phyloP scores from a whole-genome alignment of 2,888 invertebrate species.

The Scelioninae gen. 1 region DNA sequence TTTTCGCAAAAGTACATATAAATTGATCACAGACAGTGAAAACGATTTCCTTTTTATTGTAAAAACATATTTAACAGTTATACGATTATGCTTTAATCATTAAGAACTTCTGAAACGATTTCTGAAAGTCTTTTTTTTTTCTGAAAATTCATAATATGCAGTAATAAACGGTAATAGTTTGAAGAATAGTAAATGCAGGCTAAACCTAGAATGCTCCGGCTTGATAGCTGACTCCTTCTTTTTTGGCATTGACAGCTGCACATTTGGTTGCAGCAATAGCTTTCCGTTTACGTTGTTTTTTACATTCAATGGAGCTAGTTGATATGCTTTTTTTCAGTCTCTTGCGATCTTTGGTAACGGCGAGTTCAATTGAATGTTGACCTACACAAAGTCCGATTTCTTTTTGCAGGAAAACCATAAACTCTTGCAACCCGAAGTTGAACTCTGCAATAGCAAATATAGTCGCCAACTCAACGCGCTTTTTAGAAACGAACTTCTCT shows the following conservation, averaged over 20 bases:
- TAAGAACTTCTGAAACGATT: too few relatives aligned
- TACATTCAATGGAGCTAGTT: slow-evolving; percentile 27
- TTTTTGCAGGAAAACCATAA: slow-evolving; percentile 24
- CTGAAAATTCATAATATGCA: too few relatives aligned
- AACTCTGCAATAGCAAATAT: slow-evolving; percentile 23
- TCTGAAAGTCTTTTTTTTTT: too few relatives aligned
- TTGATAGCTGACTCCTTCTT: slow-evolving; percentile 30
- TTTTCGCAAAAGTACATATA: too few relatives aligned
- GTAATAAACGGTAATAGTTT: too few relatives aligned
- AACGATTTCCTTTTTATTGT: too few relatives aligned
- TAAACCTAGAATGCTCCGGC: too few relatives aligned
- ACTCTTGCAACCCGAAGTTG: slow-evolving; percentile 29
- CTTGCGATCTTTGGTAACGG: slow-evolving; percentile 21
- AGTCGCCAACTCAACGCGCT: slow-evolving; percentile 12
- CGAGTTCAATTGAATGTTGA: slow-evolving; percentile 15
- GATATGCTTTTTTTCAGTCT: slow-evolving; percentile 23
- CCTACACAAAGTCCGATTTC: slow-evolving; percentile 32
- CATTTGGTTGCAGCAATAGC: slow-evolving; percentile 11
- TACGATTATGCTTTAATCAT: too few relatives aligned
- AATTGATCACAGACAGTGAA: too few relatives aligned
- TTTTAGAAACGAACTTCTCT: slow-evolving; percentile 13
- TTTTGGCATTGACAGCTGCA: slow-evolving; percentile 29
- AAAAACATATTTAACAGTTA: too few relatives aligned
- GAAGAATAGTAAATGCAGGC: too few relatives aligned
- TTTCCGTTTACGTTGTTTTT: slow-evolving; percentile 26